Conservation (phyloP, 2,113 vertebrate genomes). For the Coptodon rendalli region DNA sequence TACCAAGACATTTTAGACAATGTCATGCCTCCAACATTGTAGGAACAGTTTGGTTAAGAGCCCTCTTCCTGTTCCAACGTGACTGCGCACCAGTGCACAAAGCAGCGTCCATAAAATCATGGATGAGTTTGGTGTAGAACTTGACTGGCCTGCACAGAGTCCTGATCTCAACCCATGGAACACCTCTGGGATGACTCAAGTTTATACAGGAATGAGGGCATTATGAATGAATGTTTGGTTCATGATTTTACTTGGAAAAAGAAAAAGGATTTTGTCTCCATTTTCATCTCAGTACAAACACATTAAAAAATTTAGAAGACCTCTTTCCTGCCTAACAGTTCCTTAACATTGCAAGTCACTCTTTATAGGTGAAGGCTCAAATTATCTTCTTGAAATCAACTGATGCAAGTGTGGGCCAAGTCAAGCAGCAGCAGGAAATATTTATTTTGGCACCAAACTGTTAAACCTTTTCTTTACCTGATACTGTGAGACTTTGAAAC, state of each 20-base stretch:
- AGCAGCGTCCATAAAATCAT: not conserved
- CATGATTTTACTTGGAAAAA: not conserved
- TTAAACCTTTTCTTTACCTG: conserved; percentile 33
- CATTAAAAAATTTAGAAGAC: not conserved
- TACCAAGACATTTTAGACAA: not conserved
- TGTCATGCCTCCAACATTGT: not conserved
- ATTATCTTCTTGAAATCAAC: conserved; percentile 17
- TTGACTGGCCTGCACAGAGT: not conserved
- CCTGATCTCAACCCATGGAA: not conserved
- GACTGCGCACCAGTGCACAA: not conserved
- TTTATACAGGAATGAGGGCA: not conserved
- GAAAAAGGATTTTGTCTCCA: not conserved
- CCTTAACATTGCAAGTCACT: not conserved
- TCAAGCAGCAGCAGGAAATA: conserved; percentile 26
- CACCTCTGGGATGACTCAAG: not conserved
- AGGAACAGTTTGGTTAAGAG: not conserved
- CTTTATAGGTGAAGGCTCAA: not conserved
- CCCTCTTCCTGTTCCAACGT: not conserved
- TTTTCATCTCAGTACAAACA: not conserved
- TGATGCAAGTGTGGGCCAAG: conserved; percentile 35
- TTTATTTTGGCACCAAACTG: conserved; percentile 38
- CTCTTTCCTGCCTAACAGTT: not conserved
- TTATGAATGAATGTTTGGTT: not conserved
- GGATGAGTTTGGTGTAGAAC: not conserved
- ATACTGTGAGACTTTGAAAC: conserved; percentile 20